These are phyloP conservation scores for Hippopotamyrus pictus DNA, from an alignment of 2,797 vertebrate species.

Conservation along the genomic window DNA sequence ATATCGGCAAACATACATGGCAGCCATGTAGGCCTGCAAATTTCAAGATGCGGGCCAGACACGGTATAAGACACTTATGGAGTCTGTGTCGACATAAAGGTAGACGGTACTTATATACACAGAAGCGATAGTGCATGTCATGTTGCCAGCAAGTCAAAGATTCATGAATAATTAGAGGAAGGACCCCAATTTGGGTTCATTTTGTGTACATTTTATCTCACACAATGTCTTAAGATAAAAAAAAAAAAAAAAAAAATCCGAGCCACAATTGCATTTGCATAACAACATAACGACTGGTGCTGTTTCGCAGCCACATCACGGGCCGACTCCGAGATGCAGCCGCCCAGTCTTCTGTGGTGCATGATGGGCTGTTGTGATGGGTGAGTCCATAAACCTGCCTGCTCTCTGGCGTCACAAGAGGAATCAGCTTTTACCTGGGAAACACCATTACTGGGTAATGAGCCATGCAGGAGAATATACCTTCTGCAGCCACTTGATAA, in stretches of 20 bases:
- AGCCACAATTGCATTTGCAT: neutral
- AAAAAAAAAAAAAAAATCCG: neutral
- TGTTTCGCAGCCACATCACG: slow-evolving; percentile 37
- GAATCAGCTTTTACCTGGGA: slow-evolving; percentile 72
- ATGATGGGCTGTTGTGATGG: slow-evolving; percentile 34
- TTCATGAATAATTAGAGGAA: neutral
- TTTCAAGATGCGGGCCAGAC: neutral
- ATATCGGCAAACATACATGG: neutral
- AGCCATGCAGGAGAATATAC: slow-evolving; percentile 78
- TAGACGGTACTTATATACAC: neutral
- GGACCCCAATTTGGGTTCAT: neutral
- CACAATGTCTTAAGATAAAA: neutral
- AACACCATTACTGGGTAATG: slow-evolving; percentile 80
- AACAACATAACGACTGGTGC: neutral
- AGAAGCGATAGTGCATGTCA: neutral
- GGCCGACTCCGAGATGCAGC: slow-evolving; percentile 18
- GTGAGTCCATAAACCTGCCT: slow-evolving; percentile 73
- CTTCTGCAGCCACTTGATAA: slow-evolving; percentile 80
- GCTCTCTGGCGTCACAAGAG: slow-evolving; percentile 77
- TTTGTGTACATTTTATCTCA: neutral
- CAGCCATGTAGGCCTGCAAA: neutral
- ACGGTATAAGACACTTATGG: neutral
- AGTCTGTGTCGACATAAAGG: neutral
- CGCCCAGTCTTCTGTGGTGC: slow-evolving; percentile 8
- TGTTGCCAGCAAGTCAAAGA: neutral